These are phyloP conservation scores for Delphinus delphis DNA, from an alignment of 2,113 vertebrate species.

Conservation along the genomic window DNA sequence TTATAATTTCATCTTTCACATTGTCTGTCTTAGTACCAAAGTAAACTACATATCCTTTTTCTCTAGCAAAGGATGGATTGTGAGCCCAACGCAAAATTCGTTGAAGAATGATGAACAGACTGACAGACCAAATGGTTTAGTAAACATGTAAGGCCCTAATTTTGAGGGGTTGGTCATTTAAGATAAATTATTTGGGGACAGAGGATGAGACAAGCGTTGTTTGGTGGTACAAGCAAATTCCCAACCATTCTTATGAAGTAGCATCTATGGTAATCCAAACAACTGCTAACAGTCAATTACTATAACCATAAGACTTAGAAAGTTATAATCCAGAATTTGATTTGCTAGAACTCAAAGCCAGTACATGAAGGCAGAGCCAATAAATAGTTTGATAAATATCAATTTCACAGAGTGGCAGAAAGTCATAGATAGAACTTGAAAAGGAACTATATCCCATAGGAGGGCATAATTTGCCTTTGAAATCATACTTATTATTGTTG, in stretches of 20 bases:
- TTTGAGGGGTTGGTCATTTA: not conserved
- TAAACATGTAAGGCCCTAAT: slow-evolving; percentile 7
- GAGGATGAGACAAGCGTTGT: not conserved
- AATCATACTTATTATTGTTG: not conserved
- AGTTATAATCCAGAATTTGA: not conserved
- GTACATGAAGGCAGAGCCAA: not conserved
- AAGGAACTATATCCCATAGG: not conserved
- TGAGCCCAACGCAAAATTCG: not conserved
- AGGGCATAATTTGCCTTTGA: not conserved
- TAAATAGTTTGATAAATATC: not conserved
- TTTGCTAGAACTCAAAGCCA: slow-evolving; percentile 9
- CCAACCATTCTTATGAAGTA: not conserved
- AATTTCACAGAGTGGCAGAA: not conserved
- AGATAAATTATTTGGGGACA: not conserved
- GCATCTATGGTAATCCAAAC: not conserved
- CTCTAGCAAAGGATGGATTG: not conserved
- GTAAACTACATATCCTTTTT: not conserved
- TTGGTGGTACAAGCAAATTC: not conserved
- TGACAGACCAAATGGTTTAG: not conserved
- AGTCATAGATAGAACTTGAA: not conserved
- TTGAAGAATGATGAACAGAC: slow-evolving; percentile 21
- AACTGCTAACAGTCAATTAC: not conserved
- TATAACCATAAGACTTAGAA: not conserved
- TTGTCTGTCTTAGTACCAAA: not conserved
- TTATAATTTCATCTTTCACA: not conserved